phyloP scores from a whole-genome alignment of 2,888 invertebrate genomes.

The Stenotaenia linearis region DNA sequence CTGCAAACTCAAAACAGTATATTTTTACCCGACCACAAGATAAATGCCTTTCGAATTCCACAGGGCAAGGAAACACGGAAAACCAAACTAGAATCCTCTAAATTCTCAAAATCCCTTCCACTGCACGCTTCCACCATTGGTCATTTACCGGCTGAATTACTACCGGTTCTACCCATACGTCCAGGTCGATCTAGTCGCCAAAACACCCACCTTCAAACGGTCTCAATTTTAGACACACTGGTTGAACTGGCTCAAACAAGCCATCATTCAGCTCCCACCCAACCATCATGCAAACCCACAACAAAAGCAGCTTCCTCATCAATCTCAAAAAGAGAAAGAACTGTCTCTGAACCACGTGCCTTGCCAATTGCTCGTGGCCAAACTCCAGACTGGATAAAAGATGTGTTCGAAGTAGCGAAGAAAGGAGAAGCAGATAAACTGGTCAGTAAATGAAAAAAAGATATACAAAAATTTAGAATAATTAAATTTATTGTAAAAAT shows the following conservation, averaged over 20 bases:
- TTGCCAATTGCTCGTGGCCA: conserved; percentile 37
- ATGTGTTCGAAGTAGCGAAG: conserved; percentile 46
- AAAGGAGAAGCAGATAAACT: conserved; percentile 44
- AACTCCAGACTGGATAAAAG: conserved; percentile 48
- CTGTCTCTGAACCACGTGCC: background rate
- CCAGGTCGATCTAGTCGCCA: background rate
- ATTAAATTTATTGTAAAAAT: too few relatives aligned
- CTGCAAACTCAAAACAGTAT: too few relatives aligned
- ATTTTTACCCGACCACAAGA: too few relatives aligned
- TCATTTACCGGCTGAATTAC: background rate
- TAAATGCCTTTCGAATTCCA: too few relatives aligned
- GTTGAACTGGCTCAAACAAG: conserved; percentile 41
- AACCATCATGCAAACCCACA: conserved; percentile 33
- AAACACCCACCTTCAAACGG: conserved; percentile 38
- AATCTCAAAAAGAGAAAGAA: background rate
- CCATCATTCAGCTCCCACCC: conserved; percentile 37
- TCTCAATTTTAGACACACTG: conserved; percentile 45
- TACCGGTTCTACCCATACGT: background rate
- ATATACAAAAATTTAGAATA: too few relatives aligned
- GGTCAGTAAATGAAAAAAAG: conserved; percentile 42
- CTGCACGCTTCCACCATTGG: background rate
- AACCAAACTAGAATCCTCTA: background rate
- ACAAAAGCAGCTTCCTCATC: conserved; percentile 21
- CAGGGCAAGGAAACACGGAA: background rate
- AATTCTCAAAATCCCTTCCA: background rate